Conservation (phyloP, 1,140 invertebrate species). For the Pseudoatta argentina region DNA sequence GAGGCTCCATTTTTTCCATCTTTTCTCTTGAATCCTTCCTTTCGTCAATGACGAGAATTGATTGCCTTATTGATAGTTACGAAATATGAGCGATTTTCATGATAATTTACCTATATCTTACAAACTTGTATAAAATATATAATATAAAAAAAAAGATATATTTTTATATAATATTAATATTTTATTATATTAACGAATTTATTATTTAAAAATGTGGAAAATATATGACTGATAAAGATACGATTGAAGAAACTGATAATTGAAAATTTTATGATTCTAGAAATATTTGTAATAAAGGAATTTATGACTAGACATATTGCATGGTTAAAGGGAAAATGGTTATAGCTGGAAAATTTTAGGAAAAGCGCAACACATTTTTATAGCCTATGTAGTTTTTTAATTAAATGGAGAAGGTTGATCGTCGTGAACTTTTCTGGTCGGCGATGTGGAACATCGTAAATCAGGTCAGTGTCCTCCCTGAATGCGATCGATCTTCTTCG, state of each 20-base stretch:
- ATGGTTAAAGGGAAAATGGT: not conserved
- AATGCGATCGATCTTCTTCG: constrained; percentile 70
- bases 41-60: constrained; percentile 61
- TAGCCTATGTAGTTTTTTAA: not conserved
- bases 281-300: constrained; percentile 9
- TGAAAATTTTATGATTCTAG: not conserved
- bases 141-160: not conserved
- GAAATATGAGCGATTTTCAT: constrained; percentile 13
- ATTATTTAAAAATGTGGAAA: not conserved
- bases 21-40: constrained; percentile 34
- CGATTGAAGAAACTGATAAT: not conserved
- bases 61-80: constrained; percentile 36
- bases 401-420: constrained; percentile 18
- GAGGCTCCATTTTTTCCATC: constrained; percentile 61
- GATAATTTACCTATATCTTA: not conserved
- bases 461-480: constrained; percentile 50
- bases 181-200: not conserved
- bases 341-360: not conserved
- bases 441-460: constrained; percentile 53
- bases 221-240: not conserved
- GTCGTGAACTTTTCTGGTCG: constrained; percentile 42
- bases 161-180: not conserved
- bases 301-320: not conserved
- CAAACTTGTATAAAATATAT: not conserved
- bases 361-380: constrained; percentile 1